These are phyloP conservation scores for Hylia prasina DNA, from an alignment of 2,113 vertebrate species.

Conservation along the genomic window DNA sequence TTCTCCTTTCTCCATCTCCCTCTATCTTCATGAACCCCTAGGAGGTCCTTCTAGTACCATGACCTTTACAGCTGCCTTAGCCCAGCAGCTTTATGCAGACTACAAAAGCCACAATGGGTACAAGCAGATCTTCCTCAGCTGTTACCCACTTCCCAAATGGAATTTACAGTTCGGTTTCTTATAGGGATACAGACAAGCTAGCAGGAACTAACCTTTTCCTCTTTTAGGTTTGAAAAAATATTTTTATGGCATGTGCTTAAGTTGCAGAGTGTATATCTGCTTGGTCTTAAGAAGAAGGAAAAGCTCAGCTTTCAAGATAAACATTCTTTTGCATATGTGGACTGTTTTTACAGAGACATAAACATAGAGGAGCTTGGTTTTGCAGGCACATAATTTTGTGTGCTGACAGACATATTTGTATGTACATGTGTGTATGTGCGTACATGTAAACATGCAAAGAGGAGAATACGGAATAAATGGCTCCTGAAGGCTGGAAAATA, in stretches of 20 bases:
- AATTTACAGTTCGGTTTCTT: constrained; percentile 40
- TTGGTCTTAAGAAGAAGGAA: background rate
- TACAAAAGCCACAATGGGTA: background rate
- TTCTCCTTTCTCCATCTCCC: background rate
- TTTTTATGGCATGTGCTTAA: background rate
- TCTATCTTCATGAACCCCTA: background rate
- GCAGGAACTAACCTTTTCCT: constrained; percentile 55
- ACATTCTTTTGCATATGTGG: background rate
- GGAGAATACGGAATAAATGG: background rate
- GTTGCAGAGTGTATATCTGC: background rate
- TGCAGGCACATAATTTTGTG: background rate
- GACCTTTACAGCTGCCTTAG: background rate
- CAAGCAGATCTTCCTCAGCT: background rate
- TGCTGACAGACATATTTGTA: background rate
- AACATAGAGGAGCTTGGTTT: background rate
- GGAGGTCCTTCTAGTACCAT: background rate
- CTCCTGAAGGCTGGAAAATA: background rate
- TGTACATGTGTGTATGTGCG: background rate
- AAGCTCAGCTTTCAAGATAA: background rate
- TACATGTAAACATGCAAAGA: background rate
- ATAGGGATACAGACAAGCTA: constrained; percentile 19
- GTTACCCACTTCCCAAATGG: constrained; percentile 57
- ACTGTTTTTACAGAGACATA: background rate
- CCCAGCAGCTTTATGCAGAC: background rate
- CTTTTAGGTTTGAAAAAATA: constrained; percentile 15